Evolutionary conservation across 2,113 vertebrate species (phyloP).

Genomic region (Piprites chloris): DNA sequence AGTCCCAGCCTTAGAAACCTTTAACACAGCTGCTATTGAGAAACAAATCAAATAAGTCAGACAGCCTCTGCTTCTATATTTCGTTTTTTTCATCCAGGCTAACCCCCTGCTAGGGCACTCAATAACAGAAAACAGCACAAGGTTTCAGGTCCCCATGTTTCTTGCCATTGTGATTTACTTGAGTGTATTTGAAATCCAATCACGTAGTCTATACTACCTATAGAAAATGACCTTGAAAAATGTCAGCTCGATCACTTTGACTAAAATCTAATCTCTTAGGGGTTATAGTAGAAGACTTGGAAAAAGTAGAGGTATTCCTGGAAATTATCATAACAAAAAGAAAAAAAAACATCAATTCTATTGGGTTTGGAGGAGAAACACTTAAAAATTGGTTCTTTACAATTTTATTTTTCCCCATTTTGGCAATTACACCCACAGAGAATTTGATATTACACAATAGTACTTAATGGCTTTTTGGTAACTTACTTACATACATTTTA

Average conservation of each 20-base stretch:
- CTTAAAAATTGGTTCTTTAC: slow-evolving; percentile 37
- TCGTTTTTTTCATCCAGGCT: slow-evolving; percentile 45
- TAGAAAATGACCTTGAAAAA: slow-evolving; percentile 72
- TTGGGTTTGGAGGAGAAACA: slow-evolving; percentile 32
- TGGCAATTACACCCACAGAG: slow-evolving; percentile 59
- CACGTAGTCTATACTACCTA: slow-evolving; percentile 63
- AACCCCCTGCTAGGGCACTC: slow-evolving; percentile 69
- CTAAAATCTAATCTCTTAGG: slow-evolving; percentile 66
- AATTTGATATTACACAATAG: slow-evolving; percentile 55
- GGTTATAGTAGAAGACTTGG: slow-evolving; percentile 43
- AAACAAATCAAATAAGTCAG: slow-evolving; percentile 68
- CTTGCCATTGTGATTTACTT: slow-evolving; percentile 62
- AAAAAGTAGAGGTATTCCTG: slow-evolving; percentile 46
- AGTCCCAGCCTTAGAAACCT: slow-evolving; percentile 52
- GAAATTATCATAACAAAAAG: slow-evolving; percentile 64
- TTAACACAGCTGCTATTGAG: slow-evolving; percentile 68
- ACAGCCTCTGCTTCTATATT: slow-evolving; percentile 34
- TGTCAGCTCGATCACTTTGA: slow-evolving; percentile 67
- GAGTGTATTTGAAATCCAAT: slow-evolving; percentile 58
- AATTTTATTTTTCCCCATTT: slow-evolving; percentile 31
- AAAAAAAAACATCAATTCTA: slow-evolving; percentile 32
- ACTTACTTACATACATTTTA: slow-evolving; percentile 58
- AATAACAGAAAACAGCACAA: slow-evolving; percentile 66
- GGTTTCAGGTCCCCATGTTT: slow-evolving; percentile 61
- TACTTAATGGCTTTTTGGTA: slow-evolving; percentile 55